A percentile compares a stretch with the other conserved stretches of the same genome.
These are phyloP conservation scores for Agapornis roseicollis DNA, from an alignment of 2,113 vertebrate species.

Conservation along the genomic window DNA sequence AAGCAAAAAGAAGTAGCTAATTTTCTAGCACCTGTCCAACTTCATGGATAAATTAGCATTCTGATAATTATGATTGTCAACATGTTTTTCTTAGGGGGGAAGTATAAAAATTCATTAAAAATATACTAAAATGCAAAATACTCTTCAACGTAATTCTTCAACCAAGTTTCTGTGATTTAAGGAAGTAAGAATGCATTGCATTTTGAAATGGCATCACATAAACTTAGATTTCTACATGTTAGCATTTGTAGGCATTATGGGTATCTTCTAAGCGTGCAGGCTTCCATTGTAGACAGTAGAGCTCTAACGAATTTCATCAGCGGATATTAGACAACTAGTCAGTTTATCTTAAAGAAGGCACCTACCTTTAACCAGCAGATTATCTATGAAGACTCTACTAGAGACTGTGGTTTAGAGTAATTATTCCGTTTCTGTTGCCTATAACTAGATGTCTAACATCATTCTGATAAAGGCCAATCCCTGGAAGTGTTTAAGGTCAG, in stretches of 20 bases:
- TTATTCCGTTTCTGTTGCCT: not conserved
- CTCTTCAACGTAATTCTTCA: not conserved
- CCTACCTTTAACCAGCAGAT: not conserved
- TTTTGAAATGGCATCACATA: not conserved
- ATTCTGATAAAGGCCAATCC: not conserved
- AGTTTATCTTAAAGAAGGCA: not conserved
- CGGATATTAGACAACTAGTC: not conserved
- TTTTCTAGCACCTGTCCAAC: not conserved
- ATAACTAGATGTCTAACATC: not conserved
- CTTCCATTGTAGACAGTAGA: not conserved
- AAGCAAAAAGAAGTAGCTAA: not conserved
- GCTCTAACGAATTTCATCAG: not conserved
- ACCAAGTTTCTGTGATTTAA: not conserved
- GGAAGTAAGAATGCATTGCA: not conserved
- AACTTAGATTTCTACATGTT: not conserved
- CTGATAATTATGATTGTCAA: not conserved
- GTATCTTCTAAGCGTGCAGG: not conserved
- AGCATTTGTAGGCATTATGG: not conserved
- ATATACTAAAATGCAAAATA: not conserved
- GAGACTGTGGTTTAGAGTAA: not conserved
- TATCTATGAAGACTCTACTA: not conserved
- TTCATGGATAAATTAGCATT: not conserved
- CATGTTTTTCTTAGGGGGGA: not conserved
- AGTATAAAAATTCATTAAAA: not conserved
- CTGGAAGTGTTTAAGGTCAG: too few relatives aligned